Evolutionary conservation across 2,113 vertebrate genomes (phyloP), one percentile per base, ranked within the genome.

Genomic region (Halichoerus grypus): DNA sequence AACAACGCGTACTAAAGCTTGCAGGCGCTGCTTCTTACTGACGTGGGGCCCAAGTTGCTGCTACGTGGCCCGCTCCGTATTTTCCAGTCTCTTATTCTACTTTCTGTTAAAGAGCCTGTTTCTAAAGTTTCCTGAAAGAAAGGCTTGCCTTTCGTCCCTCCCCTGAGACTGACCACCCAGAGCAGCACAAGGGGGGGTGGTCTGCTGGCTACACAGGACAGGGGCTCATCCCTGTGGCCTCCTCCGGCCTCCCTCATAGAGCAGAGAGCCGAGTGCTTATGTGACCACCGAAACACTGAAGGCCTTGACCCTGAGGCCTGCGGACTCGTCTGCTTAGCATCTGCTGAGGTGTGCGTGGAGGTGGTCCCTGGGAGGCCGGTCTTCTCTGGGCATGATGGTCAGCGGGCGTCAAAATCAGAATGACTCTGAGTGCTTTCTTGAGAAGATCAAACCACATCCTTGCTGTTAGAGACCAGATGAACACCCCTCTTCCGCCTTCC

Each of bases 41-140:
- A 81, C 93, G 84, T 11, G 90, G 96, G 88, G 88, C 91, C 69
- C 91, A 80, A 91, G 93, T 94, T 97, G 92, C 95, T 97, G 97
- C 98, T 95, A 74, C 81, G 79, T 28, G 76, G 55, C 7, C 88
- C 6, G 93, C 96, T 98, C 97, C 72, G 55, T 1, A 15, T 97
- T 97, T 96, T 97, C 76, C 96, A 97, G 97, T 97, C 97, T 95
- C 94, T 76, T 31, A 5, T 18, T 72, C 42, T 80, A 15, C 63
- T 97, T 98, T 95, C 96, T 97, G 95, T 97, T 94, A 97, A 97
- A 96, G 77, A 94, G 51, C 95, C 94, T 98, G 94, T 92, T 97
- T 97, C 93, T 94, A 51, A 94, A 97, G 97, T 95, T 95, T 97
- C 97, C 95, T 81, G 84, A 95, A 92, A 11, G 91, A 97, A 98